Conservation (phyloP, 2,797 vertebrate species). For the Rhadinocentrus ornatus region DNA sequence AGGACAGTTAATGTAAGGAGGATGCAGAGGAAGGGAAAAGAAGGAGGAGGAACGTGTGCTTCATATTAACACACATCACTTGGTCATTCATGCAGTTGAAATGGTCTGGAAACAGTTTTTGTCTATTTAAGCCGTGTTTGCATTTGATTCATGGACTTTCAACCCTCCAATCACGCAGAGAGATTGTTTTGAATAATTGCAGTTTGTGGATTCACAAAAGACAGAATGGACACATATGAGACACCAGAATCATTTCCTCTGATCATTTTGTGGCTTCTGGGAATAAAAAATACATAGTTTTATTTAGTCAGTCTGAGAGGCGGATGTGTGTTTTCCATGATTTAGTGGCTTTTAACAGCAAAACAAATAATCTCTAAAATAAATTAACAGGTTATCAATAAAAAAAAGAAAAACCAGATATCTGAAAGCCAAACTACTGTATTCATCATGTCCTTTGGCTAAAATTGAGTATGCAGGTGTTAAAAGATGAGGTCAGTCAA, state of each 20-base stretch:
- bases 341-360: too few relatives aligned
- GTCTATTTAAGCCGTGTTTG: not conserved
- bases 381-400: too few relatives aligned
- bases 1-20: constrained; percentile 67
- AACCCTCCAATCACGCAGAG: constrained; percentile 2
- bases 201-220: not conserved
- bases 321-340: too few relatives aligned
- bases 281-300: too few relatives aligned
- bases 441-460: too few relatives aligned
- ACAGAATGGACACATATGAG: not conserved
- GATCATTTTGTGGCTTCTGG: not conserved
- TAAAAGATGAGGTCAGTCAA: too few relatives aligned
- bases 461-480: too few relatives aligned
- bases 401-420: too few relatives aligned
- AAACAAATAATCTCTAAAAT: too few relatives aligned
- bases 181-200: not conserved
- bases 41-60: constrained; percentile 10
- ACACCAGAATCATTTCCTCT: too few relatives aligned
- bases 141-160: not conserved
- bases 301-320: too few relatives aligned
- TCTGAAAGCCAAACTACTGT: too few relatives aligned
- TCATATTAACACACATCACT: not conserved
- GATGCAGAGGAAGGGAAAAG: constrained; percentile 44
- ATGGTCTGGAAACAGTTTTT: not conserved
- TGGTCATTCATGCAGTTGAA: not conserved